phyloP scores from a whole-genome alignment of 2,888 invertebrate species.

The Habroteleia sp. region DNA sequence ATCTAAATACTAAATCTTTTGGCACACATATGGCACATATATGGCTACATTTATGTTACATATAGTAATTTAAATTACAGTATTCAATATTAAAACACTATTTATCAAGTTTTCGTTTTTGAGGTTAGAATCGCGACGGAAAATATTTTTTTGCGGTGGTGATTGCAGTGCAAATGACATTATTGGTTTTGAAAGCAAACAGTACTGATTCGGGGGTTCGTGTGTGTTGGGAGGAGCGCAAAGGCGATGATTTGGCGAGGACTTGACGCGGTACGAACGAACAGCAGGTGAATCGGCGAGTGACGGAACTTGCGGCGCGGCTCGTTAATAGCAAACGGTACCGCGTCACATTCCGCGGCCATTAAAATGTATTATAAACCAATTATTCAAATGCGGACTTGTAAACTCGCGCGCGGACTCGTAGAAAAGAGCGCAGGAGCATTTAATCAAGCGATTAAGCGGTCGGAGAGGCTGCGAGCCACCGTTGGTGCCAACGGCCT shows the following conservation, averaged over 20 bases:
- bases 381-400: constrained; percentile 32
- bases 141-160: too few relatives aligned
- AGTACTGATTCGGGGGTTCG: too few relatives aligned
- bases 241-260: constrained; percentile 24
- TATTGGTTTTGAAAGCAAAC: too few relatives aligned
- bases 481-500: constrained; percentile 52
- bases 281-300: constrained; percentile 20
- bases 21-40: too few relatives aligned
- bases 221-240: not conserved
- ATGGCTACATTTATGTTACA: too few relatives aligned
- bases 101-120: too few relatives aligned
- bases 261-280: constrained; percentile 1
- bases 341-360: constrained; percentile 28
- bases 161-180: too few relatives aligned
- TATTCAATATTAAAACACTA: too few relatives aligned
- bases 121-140: too few relatives aligned
- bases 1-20: too few relatives aligned
- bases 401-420: constrained; percentile 15
- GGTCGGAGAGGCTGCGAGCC: constrained; percentile 11
- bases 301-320: constrained; percentile 27
- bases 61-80: too few relatives aligned
- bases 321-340: constrained; percentile 30
- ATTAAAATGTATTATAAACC: constrained; percentile 27
- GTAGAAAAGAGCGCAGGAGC: constrained; percentile 24
- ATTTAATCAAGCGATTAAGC: constrained; percentile 48